phyloP scores from a whole-genome alignment of 2,888 invertebrate genomes.

The Chirona hameri region DNA sequence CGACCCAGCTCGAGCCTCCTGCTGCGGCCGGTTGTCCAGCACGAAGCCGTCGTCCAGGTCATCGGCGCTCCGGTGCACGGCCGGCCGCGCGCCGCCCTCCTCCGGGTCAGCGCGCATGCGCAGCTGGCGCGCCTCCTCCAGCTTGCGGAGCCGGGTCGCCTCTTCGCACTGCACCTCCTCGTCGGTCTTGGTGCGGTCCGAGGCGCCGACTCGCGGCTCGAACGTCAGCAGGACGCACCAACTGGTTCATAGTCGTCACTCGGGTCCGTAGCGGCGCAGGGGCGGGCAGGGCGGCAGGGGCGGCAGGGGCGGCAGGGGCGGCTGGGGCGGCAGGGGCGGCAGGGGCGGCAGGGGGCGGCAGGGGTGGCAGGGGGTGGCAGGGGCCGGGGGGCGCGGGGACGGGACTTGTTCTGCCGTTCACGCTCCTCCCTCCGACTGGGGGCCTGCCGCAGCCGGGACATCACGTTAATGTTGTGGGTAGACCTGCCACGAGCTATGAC shows the following conservation, averaged over 20 bases:
- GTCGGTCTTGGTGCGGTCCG: constrained; percentile 64
- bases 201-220: constrained; percentile 59
- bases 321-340: too few species aligned
- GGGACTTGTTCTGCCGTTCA: too few species aligned
- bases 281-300: background rate
- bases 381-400: too few species aligned
- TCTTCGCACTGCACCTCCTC: constrained; percentile 78
- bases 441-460: constrained; percentile 33
- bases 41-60: constrained; percentile 36
- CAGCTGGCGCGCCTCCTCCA: constrained; percentile 71
- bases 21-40: background rate
- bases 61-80: constrained; percentile 48
- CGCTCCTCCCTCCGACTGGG: too few species aligned
- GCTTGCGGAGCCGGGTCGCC: constrained; percentile 66
- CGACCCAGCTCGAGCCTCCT: constrained; percentile 3
- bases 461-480: too few species aligned
- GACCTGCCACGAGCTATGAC: too few species aligned
- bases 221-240: constrained; percentile 75
- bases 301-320: background rate
- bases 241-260: constrained; percentile 67
- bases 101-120: constrained; percentile 75
- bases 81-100: constrained; percentile 67
- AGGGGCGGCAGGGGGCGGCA: too few species aligned
- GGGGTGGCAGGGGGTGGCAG: too few species aligned
- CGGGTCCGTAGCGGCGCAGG: background rate